Evolutionary conservation across 1,140 invertebrate species (phyloP), one percentile per base, ranked within the genome.

Genomic region (Diorhabda elongata): DNA sequence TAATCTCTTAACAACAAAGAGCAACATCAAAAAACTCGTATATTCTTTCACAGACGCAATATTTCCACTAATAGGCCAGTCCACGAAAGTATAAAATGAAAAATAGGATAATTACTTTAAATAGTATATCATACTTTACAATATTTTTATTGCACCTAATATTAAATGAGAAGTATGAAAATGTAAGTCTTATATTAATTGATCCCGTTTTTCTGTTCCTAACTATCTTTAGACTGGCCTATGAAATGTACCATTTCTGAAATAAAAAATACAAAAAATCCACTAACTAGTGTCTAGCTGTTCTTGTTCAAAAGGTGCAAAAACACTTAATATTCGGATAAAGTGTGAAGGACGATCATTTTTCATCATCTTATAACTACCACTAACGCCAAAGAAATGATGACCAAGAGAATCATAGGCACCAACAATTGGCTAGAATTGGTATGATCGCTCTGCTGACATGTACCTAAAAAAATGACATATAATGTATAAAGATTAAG

Each of bases 341-440:
- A 64, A 26, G 74, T 74, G 67, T 77, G 75, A n/a, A 73, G 65
- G 44, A 71, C 63, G 5, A 72, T 59, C 65, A 59, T 69, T 73
- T 68, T 78, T 78, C 77, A 78, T 78, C 77, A 78, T 76, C 77
- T 78, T 69, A 73, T 58, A 74, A 71, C 65, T 42, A 73, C 60
- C 11, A 66, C 58, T 3, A 61, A 60, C 4, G 69, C 45, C 9
- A 74, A 11, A 43, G 73, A 72, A 4, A 71, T 56, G 8, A 75
- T 42, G 44, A 74, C 64, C 41, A 78, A 63, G 3, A 73, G 56
- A 59, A 73, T 45, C 11, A 74, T 69, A 9, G 77, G 75, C 8
- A 76, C 62, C n/a, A 74, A 42, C 9, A 73, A 61, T 5, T 68
- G 42, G 58, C 73, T 71, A 6, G 75, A 68, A 70, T 73, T 78